Percentiles rank a stretch among this genome's conserved stretches.
Conservation (phyloP, 2,888 invertebrate genomes). For the Apamea sordens region DNA sequence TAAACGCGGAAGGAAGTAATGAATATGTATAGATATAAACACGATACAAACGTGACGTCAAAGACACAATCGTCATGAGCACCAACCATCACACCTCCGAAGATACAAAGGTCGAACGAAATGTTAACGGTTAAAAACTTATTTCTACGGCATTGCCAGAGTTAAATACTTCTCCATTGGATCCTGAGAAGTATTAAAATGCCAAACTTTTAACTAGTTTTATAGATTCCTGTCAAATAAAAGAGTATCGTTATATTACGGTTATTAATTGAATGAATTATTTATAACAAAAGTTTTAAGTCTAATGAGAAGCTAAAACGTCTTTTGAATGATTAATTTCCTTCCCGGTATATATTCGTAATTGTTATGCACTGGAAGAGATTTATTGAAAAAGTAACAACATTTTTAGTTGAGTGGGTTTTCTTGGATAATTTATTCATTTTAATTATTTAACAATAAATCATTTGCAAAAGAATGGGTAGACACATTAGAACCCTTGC, state of each 20-base stretch:
- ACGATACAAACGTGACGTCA: too few relatives aligned
- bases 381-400: constrained; percentile 16
- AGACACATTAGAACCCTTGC: constrained; percentile 23
- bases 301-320: constrained; percentile 69
- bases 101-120: not conserved
- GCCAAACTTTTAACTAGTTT: constrained; percentile 19
- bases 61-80: too few relatives aligned
- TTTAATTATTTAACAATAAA: constrained; percentile 30
- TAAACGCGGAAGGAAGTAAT: not conserved
- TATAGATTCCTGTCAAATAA: constrained; percentile 16
- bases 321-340: constrained; percentile 54
- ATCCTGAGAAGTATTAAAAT: constrained; percentile 18
- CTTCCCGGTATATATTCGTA: constrained; percentile 16
- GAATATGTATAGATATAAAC: too few relatives aligned
- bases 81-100: not conserved
- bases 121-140: not conserved
- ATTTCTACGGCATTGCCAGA: not conserved
- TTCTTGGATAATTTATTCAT: constrained; percentile 1
- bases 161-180: too few relatives aligned
- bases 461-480: constrained; percentile 18
- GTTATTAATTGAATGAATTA: constrained; percentile 61
- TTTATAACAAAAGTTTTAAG: constrained; percentile 68
- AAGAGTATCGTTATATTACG: constrained; percentile 24
- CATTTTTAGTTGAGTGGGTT: not conserved
- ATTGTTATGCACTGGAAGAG: constrained; percentile 20